These are phyloP conservation scores for Neotoma lepida DNA, from an alignment of 2,113 vertebrate species.

Conservation along the genomic window DNA sequence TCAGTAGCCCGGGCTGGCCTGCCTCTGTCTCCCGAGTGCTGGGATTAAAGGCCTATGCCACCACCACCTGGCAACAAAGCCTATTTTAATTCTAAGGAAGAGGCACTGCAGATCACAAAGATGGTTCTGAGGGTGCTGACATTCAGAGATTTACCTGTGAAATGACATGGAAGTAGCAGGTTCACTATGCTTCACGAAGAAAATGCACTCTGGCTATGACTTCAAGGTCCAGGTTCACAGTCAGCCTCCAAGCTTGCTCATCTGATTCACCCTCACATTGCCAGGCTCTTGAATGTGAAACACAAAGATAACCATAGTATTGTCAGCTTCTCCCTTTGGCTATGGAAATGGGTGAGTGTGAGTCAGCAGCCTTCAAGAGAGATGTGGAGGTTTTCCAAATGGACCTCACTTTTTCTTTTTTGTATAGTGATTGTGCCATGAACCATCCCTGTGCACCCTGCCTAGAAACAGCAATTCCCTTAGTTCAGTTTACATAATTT, in stretches of 20 bases:
- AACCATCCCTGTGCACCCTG: rapidly evolving
- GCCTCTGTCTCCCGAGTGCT: too few species aligned
- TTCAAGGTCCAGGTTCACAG: neutral
- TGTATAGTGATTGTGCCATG: neutral
- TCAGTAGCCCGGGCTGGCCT: too few species aligned
- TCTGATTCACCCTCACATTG: neutral
- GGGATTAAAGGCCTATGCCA: too few species aligned
- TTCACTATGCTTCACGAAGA: neutral
- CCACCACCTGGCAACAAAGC: too few species aligned
- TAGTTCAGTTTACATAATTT: rapidly evolving
- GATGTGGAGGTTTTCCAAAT: rapidly evolving
- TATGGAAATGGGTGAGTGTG: rapidly evolving
- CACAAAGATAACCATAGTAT: too few species aligned
- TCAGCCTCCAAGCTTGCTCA: rapidly evolving
- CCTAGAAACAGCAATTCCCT: neutral
- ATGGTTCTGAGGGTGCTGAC: neutral
- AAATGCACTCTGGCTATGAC: rapidly evolving
- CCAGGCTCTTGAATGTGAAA: neutral
- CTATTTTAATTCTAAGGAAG: neutral
- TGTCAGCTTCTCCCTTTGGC: neutral
- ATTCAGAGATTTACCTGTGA: neutral
- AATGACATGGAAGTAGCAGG: neutral
- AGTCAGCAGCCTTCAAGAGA: rapidly evolving
- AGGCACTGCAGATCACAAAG: rapidly evolving
- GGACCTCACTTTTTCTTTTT: rapidly evolving